Evolutionary conservation across 1,140 invertebrate species (phyloP).

Genomic region (Nasonia giraulti): DNA sequence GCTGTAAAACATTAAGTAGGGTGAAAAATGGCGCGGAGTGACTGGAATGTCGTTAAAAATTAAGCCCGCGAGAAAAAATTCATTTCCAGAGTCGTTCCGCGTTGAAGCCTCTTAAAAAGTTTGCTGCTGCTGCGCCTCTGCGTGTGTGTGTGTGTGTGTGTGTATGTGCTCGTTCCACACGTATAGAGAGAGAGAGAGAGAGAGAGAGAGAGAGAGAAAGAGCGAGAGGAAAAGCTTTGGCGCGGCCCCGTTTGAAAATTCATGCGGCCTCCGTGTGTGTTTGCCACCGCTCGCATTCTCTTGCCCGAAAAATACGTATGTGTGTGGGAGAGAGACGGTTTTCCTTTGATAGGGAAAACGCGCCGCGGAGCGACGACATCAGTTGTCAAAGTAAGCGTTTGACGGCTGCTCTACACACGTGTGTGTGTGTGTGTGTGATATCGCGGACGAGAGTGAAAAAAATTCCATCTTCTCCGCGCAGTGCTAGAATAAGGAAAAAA

Average conservation of each 20-base stretch:
- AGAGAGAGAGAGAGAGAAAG: neutral
- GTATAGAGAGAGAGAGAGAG: too few species aligned
- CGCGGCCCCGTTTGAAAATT: slow-evolving; percentile 11
- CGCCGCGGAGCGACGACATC: neutral
- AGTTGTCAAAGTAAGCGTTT: slow-evolving; percentile 16
- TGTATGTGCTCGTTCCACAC: too few species aligned
- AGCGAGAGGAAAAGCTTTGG: slow-evolving; percentile 1
- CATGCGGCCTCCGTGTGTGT: neutral
- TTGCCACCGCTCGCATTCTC: slow-evolving; percentile 17
- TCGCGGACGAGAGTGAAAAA: neutral
- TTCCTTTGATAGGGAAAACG: slow-evolving; percentile 13
- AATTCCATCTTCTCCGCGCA: neutral
- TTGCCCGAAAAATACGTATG: neutral
- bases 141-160: too few species aligned
- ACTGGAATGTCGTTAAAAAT: slow-evolving; percentile 29
- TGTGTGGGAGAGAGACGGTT: neutral
- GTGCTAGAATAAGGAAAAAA: too few species aligned
- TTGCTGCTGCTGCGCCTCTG: neutral
- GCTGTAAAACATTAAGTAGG: neutral
- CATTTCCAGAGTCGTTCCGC: slow-evolving; percentile 18
- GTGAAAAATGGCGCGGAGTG: slow-evolving; percentile 16
- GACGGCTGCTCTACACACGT: neutral
- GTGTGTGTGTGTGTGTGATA: neutral
- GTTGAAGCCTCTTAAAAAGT: slow-evolving; percentile 26
- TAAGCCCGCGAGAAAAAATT: slow-evolving; percentile 17